Base-by-base conservation (phyloP, 2,113 vertebrate genomes). In the Python bivittatus region DNA sequence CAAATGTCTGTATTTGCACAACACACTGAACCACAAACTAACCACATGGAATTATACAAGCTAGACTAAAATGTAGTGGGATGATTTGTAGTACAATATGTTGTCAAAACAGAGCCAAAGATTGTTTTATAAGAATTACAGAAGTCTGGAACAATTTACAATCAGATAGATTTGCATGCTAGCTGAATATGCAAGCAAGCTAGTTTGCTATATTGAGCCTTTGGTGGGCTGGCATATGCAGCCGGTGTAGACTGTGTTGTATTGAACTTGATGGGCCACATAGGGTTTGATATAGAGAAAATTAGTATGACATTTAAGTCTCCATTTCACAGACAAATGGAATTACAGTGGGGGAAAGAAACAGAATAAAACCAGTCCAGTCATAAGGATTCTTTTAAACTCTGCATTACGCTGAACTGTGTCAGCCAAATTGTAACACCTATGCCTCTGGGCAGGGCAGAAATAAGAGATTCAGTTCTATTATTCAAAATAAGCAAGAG, bases 51-150 rank as follows among this genome's bases (percentile, higher is more conserved):
- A 79, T 79, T 79, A 79, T 79, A 9, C 72, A 79, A 79, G 15
- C 33, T 79, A 79, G 38, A 42, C 33, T 38, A 79, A 79, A 79
- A 79, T 79, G 72, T 38, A 38, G 72, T 6, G 17, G 64, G 6
- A 15, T 38, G 72, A 38, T 79, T 79, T 79, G 68, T 38, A 38
- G 68, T 79, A 3, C 2, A 79, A 22, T 38, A 79, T 79, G 72
- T 79, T 79, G 33, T 22, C 27, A 93, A 90, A 88, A 54, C 61
- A 79, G 79, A 79, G 29, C 38, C 48, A 6, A 91, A 91, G 60
- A 2, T 4, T 84, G 53, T 61, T 58, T 85, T 57, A 17, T 85
- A 84, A 95, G 38, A 44, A 64, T 93, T 94, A 90, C 1, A 7
- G 91, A 29, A 91, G 44, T 17, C 56, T 83, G 11, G 2, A 58